Percentiles rank a stretch among this genome's conserved stretches.
These are phyloP conservation scores for Dolichallabes microphthalmus DNA, from an alignment of 2,113 vertebrate species.

Conservation along the genomic window DNA sequence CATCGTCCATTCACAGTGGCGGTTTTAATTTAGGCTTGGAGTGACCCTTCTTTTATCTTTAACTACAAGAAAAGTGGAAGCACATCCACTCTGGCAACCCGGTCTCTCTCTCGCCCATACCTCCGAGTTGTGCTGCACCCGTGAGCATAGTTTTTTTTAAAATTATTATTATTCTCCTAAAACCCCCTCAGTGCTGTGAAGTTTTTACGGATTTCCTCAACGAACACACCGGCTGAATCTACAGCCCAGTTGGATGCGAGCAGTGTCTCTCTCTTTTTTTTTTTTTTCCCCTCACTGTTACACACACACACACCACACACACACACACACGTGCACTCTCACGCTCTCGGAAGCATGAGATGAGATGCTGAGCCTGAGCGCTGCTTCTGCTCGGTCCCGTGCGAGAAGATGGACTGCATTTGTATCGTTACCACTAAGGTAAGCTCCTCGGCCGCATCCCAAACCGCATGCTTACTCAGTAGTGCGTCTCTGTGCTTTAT, in stretches of 20 bases:
- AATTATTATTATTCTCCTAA: too few species aligned
- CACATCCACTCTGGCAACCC: constrained; percentile 12
- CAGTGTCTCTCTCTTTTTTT: neutral
- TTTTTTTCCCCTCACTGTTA: neutral
- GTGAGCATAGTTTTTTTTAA: too few species aligned
- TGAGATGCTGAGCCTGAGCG: constrained; percentile 10
- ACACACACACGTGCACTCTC: neutral
- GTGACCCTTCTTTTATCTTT: neutral
- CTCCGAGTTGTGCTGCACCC: neutral
- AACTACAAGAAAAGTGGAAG: neutral
- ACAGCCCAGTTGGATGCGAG: neutral
- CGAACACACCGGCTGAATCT: neutral
- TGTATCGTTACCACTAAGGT: constrained; percentile 94
- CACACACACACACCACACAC: neutral
- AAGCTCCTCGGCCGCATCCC: constrained; percentile 60
- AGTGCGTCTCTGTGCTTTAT: neutral
- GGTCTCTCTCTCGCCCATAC: neutral
- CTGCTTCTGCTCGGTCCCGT: constrained; percentile 26
- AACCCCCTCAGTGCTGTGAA: neutral
- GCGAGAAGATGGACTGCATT: constrained; percentile 85
- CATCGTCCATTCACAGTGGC: too few species aligned
- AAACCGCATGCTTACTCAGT: neutral
- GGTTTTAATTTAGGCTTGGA: neutral
- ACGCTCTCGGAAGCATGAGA: neutral
- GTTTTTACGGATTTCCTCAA: neutral